Base-by-base conservation (phyloP, 1,140 invertebrate genomes). In the Mycetomoellerius zeteki region DNA sequence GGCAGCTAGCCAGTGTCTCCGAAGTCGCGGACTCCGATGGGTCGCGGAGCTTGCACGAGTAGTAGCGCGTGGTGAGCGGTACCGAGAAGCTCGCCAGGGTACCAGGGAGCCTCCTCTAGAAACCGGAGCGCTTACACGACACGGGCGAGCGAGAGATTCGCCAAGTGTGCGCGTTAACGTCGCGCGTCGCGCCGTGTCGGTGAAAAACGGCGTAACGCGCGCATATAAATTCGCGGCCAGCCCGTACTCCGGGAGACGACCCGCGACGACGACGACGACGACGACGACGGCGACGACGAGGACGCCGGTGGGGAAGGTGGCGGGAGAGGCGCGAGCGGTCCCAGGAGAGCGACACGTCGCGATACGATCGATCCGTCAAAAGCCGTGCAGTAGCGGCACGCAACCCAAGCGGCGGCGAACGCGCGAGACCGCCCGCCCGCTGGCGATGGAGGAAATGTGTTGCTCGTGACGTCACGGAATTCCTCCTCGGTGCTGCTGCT, bases 281-380 rank as follows among this genome's bases (percentile, higher is more conserved):
- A 24, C 76, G 37, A 1, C 16, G 58, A 12, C 33, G 33, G 3
- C 33, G 75, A 16, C 3, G 72, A 14, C 30, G 52, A 21, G 14
- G 72, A 24, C 54, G 52, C n/a, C n/a, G 21, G 30, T 24, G 30
- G n/a, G 62, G 16, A 14, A 58, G 50, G 65, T 27, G 50, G 78
- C 30, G 65, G 19, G 56, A 62, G 78, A 54, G 43, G 12, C 78
- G 78, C 24, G 24, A 64, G 47, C 56, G 33, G 62, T 64, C 67
- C 56, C 73, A 89, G 88, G 71, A 86, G 73, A 89, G 85, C 88
- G 88, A 88, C 88, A 90, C 88, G 71, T 89, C 86, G 85, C 89
- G 88, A 90, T 90, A 89, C 88, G 89, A 90, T 90, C 88, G 89
- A 90, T 90, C 88, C 88, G 86, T 87, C 89, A 86, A 86, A 90